Evolutionary conservation across 2,113 vertebrate species (phyloP).

Genomic region (Paratilapia polleni): DNA sequence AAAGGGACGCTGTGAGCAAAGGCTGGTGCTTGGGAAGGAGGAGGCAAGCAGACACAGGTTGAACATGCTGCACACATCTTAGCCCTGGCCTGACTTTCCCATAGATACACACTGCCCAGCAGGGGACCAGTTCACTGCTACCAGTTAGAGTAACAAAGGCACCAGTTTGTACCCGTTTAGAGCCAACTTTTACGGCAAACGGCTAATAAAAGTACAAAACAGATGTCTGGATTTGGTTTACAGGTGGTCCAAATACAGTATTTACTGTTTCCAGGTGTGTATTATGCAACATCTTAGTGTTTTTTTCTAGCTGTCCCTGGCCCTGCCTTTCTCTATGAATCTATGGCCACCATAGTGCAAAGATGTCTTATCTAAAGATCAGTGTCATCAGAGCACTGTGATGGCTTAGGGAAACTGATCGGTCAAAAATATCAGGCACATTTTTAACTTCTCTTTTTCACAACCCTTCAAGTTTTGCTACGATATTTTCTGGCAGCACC

Average conservation of each 20-base stretch:
- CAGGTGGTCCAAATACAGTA: not conserved
- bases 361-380: conserved; percentile 22
- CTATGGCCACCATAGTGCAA: conserved; percentile 33
- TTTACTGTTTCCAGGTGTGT: not conserved
- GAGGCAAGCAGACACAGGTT: conserved; percentile 49
- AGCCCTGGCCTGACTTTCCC: conserved; percentile 63
- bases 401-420: conserved; percentile 42
- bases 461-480: conserved; percentile 72
- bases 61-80: conserved; percentile 57
- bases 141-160: conserved; percentile 22
- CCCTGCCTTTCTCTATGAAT: conserved; percentile 26
- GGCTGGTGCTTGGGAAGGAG: conserved; percentile 26
- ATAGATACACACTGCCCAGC: conserved; percentile 32
- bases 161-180: conserved; percentile 15
- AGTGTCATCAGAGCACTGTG: conserved; percentile 47
- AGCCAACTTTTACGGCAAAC: not conserved
- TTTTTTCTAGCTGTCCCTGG: not conserved
- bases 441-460: conserved; percentile 50
- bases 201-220: conserved; percentile 33
- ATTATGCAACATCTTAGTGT: not conserved
- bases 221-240: conserved; percentile 24
- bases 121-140: conserved; percentile 29
- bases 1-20: conserved; percentile 24
- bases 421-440: conserved; percentile 76
- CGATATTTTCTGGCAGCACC: conserved; percentile 68